Percentiles rank a stretch among this genome's conserved stretches.
Conservation (phyloP, 2,888 invertebrate species). For the Conchocele bisecta region DNA sequence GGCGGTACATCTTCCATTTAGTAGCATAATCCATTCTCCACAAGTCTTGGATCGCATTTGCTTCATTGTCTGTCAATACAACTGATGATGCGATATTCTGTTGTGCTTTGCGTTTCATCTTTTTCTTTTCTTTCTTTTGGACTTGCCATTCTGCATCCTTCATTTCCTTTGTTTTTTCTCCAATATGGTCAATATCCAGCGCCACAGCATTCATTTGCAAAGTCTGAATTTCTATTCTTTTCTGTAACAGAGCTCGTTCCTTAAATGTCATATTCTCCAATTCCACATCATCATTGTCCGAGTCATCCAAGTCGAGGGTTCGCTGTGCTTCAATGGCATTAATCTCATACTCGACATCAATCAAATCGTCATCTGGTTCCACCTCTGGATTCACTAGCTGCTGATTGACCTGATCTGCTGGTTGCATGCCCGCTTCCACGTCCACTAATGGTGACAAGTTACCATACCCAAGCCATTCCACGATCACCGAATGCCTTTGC, state of each 20-base stretch:
- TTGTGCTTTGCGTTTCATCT: constrained; percentile 46
- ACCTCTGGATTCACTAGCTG: constrained; percentile 14
- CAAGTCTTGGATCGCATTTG: constrained; percentile 57
- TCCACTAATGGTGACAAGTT: constrained; percentile 44
- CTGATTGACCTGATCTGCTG: too few species aligned
- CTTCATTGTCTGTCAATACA: constrained; percentile 66
- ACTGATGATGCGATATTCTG: constrained; percentile 56
- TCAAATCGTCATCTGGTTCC: constrained; percentile 56
- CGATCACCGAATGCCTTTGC: constrained; percentile 47
- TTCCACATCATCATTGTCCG: too few species aligned
- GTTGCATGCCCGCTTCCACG: constrained; percentile 30
- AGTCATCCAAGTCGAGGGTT: too few species aligned
- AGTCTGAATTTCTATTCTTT: too few species aligned
- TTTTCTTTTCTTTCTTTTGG: constrained; percentile 44
- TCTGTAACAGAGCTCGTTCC: too few species aligned
- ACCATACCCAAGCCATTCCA: constrained; percentile 69
- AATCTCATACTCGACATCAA: constrained; percentile 60
- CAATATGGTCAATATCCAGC: constrained; percentile 34
- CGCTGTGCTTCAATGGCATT: constrained; percentile 56
- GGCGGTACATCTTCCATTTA: constrained; percentile 83
- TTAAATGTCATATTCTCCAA: too few species aligned
- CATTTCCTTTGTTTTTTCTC: constrained; percentile 20
- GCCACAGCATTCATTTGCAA: too few species aligned
- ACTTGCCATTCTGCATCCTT: constrained; percentile 40
- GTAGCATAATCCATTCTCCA: constrained; percentile 70